phyloP scores from a whole-genome alignment of 2,113 vertebrate species.

The Elaphurus davidianus region DNA sequence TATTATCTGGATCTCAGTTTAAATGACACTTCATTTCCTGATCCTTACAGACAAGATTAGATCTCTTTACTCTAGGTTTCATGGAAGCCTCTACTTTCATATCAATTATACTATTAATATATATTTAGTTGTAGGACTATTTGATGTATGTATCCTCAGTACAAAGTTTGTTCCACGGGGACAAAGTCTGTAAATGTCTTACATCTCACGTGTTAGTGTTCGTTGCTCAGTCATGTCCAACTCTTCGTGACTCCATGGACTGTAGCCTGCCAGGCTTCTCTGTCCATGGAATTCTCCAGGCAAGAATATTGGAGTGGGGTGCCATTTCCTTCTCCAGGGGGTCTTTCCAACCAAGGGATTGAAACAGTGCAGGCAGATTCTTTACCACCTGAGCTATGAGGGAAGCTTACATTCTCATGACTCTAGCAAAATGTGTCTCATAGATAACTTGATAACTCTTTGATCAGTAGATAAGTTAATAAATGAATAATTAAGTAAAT shows the following conservation, averaged over 20 bases:
- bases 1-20: neutral
- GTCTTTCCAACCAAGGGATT: neutral
- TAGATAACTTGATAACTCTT: neutral
- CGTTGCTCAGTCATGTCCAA: neutral
- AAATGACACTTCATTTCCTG: constrained; percentile 11
- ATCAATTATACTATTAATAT: neutral
- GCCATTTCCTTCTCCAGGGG: neutral
- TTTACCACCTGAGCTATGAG: neutral
- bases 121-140: neutral
- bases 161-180: neutral
- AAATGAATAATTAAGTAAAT: neutral
- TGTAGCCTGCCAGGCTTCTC: neutral
- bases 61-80: neutral
- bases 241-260: neutral
- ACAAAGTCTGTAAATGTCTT: neutral
- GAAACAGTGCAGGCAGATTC: neutral
- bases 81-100: neutral
- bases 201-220: neutral
- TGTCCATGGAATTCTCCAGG: neutral
- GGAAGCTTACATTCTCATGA: neutral
- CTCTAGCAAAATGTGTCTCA: neutral
- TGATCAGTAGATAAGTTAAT: neutral
- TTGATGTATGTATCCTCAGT: neutral
- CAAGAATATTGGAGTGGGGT: neutral
- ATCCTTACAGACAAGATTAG: neutral